phyloP scores from a whole-genome alignment of 1,140 invertebrate genomes.

The Papilio machaon region DNA sequence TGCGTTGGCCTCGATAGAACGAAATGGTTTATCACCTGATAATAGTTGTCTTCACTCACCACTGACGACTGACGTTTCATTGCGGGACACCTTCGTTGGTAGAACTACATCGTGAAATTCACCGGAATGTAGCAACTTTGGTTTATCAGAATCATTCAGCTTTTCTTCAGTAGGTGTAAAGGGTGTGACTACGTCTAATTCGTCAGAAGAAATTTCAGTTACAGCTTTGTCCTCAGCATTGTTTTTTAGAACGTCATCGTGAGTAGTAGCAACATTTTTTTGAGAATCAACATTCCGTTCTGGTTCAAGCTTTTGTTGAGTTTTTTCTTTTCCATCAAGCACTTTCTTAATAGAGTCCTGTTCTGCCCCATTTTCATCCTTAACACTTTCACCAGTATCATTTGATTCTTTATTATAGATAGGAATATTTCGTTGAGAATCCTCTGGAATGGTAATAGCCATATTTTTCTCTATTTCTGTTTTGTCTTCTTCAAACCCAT shows the following conservation, averaged over 20 bases:
- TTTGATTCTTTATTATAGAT: not conserved
- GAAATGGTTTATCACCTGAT: slow-evolving; percentile 79
- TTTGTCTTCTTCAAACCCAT: not conserved
- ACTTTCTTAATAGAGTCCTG: not conserved
- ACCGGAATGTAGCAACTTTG: slow-evolving; percentile 67
- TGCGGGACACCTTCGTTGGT: slow-evolving; percentile 70
- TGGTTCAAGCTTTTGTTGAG: slow-evolving; percentile 17
- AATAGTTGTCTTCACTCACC: slow-evolving; percentile 81
- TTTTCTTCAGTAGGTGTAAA: slow-evolving; percentile 47
- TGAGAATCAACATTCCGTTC: slow-evolving; percentile 8
- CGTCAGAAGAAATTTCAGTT: slow-evolving; percentile 53
- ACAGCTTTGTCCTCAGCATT: not conserved
- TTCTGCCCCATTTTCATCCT: not conserved
- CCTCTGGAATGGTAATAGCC: not conserved
- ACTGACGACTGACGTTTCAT: slow-evolving; percentile 74
- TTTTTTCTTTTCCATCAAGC: not conserved
- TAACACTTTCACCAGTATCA: not conserved
- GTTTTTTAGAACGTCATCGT: slow-evolving; percentile 8
- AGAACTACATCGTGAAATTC: slow-evolving; percentile 74
- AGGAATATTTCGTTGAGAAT: not conserved
- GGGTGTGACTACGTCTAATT: slow-evolving; percentile 71
- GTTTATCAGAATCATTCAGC: slow-evolving; percentile 39
- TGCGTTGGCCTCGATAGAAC: slow-evolving; percentile 76
- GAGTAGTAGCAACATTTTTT: slow-evolving; percentile 2
- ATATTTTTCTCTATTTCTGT: not conserved